Base-by-base conservation (phyloP, 2,888 invertebrate species). In the Flexamia atlantica region DNA sequence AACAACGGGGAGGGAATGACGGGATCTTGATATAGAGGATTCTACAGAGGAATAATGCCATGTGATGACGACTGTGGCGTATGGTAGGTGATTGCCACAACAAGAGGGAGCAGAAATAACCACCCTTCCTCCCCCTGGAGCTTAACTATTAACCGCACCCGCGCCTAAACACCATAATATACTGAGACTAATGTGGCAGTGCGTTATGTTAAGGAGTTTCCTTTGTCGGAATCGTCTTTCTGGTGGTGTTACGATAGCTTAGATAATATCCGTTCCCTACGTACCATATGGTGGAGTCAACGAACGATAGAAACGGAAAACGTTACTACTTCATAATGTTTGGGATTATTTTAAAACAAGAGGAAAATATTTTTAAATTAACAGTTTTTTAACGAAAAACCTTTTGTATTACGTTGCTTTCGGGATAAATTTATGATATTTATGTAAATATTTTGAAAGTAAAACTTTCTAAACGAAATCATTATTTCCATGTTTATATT, bases 141-240 rank as follows among this genome's bases (percentile, higher is more conserved):
- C 64, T 64, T 28, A 64, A 64, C 64, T 64, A 64, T 64, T 64
- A 64, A 64, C 64, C 64, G 30, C 64, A 64, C 30, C 64, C 17
- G 14, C 64, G 20, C 30, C 64, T 64, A 64, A 64, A 64, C 64
- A 64, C 64, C 30, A 28, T 64, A 25, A 64, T 64, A 30, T 64
- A 64, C 64, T 9, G 64, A 64, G 64, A 20, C 57, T 64, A 28
- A 64, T 64, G 64, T 64, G 64, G 12, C 64, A 25, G 12, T 64
- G 64, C 14, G 64, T 30, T 28, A 30, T 30, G 64, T 30, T 57
- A 57, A 50, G 50, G 23, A 20, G 25, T 12, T 57, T 1, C 64
- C 64, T 64, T 64, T 64, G 64, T 64, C 28, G 57, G 30, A 57
- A 20, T 57, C 14, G 64, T 30, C 20, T 64, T 4, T 28, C 30